Evolutionary conservation across 2,888 invertebrate species (phyloP), one percentile per base, ranked within the genome.

Genomic region (Panzeria rudis): DNA sequence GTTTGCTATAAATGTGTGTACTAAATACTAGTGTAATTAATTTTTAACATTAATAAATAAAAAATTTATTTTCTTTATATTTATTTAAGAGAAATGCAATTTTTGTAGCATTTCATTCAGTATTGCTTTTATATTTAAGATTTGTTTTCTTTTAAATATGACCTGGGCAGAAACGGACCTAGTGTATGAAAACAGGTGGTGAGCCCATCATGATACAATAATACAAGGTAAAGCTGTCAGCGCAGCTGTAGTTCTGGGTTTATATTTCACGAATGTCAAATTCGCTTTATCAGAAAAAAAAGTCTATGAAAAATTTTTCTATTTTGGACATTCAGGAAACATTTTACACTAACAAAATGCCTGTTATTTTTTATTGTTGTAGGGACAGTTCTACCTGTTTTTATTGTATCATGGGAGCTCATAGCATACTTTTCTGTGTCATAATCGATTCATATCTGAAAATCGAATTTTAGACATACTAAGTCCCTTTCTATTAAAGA

Each of bases 81-180:
- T 13, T 29, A 17, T 59, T 47, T 47, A 35, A 47, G 44, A 41
- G 47, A 75, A 81, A 69, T 81, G 75, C 76, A 76, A 75, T n/a
- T 56, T 75, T 71, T n/a, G 69, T 17, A 52, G 62, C 73, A 87
- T 87, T 86, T 75, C 84, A 79, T 86, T 75, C 84, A 79, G n/a
- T 86, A 85, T 86, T 84, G 83, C 86, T 87, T 87, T 17, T 86
- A 81, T 17, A 59, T 71, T 83, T 64, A 13, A 83, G 64, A 17
- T 32, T 50, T 81, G 1, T 73, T 15, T 71, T 75, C 25, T 11
- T 54, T 35, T 38, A 3, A 59, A 59, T 35, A 6, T 35, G 35
- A 17, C 5, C 59, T 32, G 2, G 11, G 6, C 1, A 17, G 15
- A 13, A 54, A 2, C 3, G 25, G 25, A 54, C 9, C 50, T 9